Conservation (phyloP, 1,140 invertebrate genomes). For the Popillia japonica region DNA sequence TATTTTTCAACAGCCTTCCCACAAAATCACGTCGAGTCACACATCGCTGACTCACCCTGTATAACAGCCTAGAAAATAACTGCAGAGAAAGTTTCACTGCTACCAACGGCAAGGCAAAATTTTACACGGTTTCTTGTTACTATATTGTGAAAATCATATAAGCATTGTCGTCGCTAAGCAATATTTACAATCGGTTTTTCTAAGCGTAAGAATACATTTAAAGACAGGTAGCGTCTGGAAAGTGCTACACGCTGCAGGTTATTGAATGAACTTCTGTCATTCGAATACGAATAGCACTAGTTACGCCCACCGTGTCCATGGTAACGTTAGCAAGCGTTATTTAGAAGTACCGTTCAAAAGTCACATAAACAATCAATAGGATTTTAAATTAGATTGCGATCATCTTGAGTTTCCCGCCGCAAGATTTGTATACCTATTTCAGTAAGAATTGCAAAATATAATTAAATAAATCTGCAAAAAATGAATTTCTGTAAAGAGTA, state of each 20-base stretch:
- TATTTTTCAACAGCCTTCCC: slow-evolving; percentile 10
- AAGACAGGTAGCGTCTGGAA: background rate
- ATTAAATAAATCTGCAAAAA: too few species aligned
- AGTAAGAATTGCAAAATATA: too few species aligned
- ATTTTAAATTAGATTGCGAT: slow-evolving; percentile 17
- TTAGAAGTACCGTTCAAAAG: slow-evolving; percentile 41
- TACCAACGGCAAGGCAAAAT: background rate
- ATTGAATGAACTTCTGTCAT: slow-evolving; percentile 44
- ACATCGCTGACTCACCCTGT: slow-evolving; percentile 38
- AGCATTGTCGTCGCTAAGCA: background rate
- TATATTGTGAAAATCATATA: background rate
- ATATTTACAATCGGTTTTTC: slow-evolving; percentile 2
- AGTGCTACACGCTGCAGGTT: slow-evolving; percentile 26
- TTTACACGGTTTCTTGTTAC: background rate
- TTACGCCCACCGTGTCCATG: slow-evolving; percentile 54
- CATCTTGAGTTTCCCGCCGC: too few species aligned
- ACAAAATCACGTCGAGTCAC: slow-evolving; percentile 14
- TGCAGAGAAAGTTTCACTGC: background rate
- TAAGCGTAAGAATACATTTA: background rate
- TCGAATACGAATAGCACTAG: slow-evolving; percentile 51
- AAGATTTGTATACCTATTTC: too few species aligned
- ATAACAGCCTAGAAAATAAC: slow-evolving; percentile 22
- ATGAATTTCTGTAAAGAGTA: too few species aligned
- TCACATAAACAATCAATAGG: slow-evolving; percentile 50
- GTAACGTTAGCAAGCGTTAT: slow-evolving; percentile 54